Percentiles rank a stretch among this genome's conserved stretches.
Evolutionary conservation across 2,888 invertebrate genomes (phyloP).

Genomic region (Stictocephala bisonia): DNA sequence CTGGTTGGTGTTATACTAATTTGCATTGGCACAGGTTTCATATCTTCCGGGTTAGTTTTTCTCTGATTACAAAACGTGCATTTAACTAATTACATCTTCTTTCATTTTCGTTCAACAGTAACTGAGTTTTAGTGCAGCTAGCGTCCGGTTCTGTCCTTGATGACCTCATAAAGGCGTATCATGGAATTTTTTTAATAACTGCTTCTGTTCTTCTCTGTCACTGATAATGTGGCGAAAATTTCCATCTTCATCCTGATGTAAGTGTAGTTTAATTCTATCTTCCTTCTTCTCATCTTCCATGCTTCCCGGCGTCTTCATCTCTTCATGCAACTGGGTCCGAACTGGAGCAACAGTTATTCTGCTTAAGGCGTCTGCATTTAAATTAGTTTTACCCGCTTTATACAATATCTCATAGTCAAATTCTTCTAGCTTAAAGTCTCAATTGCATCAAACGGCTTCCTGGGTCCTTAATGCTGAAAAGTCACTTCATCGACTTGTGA

Average conservation of each 20-base stretch:
- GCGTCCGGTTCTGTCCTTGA: neutral
- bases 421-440: neutral
- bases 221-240: no score
- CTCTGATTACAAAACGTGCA: neutral
- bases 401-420: neutral
- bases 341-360: no score
- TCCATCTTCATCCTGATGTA: neutral
- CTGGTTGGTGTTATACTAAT: no score
- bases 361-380: neutral
- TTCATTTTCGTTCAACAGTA: neutral
- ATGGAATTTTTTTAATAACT: conserved; percentile 7
- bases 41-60: no score
- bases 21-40: no score
- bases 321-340: no score
- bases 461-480: conserved; percentile 55
- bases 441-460: neutral
- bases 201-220: neutral
- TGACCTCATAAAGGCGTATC: neutral
- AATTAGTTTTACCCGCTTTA: neutral
- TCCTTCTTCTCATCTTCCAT: no score
- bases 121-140: neutral
- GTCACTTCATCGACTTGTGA: conserved; percentile 62
- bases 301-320: no score
- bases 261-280: no score
- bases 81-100: neutral